Percentiles rank a stretch among this genome's conserved stretches.
Evolutionary conservation across 1,140 invertebrate genomes (phyloP).

Genomic region (Diploscapter pachys): DNA sequence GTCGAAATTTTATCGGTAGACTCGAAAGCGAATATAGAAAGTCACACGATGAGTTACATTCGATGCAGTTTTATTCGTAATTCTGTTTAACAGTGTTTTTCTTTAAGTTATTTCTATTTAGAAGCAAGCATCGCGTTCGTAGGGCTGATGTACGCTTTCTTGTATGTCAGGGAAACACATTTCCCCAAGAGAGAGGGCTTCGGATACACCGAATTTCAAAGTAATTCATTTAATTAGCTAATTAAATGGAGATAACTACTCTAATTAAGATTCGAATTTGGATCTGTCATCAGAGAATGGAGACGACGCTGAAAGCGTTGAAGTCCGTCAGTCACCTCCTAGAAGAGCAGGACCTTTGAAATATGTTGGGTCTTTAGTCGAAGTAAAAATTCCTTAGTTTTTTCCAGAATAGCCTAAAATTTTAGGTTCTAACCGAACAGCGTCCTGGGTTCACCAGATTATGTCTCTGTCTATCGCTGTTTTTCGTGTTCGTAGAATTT

Average conservation of each 20-base stretch:
- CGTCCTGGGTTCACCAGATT: slow-evolving; percentile 35
- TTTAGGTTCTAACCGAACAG: slow-evolving; percentile 29
- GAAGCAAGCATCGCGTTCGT: slow-evolving; percentile 14
- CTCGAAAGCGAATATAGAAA: slow-evolving; percentile 21
- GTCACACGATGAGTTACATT: slow-evolving; percentile 22
- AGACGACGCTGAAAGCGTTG: slow-evolving; percentile 9
- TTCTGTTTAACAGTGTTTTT: background rate
- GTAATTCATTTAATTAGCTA: background rate
- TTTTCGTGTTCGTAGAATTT: slow-evolving; percentile 41
- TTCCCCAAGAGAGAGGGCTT: slow-evolving; percentile 17
- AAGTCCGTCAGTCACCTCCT: slow-evolving; percentile 6
- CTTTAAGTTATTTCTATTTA: slow-evolving; percentile 2
- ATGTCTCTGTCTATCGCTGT: slow-evolving; percentile 32
- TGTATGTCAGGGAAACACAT: slow-evolving; percentile 39
- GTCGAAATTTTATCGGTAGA: slow-evolving; percentile 28
- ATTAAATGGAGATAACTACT: background rate
- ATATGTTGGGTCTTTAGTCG: slow-evolving; percentile 9
- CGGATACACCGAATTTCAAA: slow-evolving; percentile 18
- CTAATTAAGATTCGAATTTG: no score
- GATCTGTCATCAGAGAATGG: no score
- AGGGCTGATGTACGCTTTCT: slow-evolving; percentile 30
- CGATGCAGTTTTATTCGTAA: slow-evolving; percentile 25
- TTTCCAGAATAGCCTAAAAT: background rate
- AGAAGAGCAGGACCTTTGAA: slow-evolving; percentile 1
- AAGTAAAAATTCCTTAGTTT: slow-evolving; percentile 11